These are phyloP conservation scores for Caenorhabditis sp. DNA, from an alignment of 2,888 invertebrate genomes.

Conservation along the genomic window DNA sequence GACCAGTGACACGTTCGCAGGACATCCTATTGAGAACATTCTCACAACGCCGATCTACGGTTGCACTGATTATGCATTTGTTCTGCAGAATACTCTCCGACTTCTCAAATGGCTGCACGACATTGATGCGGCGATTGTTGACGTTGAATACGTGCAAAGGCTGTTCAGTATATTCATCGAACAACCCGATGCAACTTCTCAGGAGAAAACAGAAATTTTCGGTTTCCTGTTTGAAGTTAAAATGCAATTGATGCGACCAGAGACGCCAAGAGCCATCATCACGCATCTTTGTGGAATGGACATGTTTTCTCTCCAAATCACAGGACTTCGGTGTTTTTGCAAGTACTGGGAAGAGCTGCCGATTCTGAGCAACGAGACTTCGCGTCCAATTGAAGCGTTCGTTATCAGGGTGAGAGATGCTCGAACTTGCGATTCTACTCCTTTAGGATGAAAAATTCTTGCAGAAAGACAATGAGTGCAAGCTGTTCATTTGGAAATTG, in stretches of 20 bases:
- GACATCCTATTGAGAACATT: conserved; percentile 30
- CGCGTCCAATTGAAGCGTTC: conserved; percentile 40
- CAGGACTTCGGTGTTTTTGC: conserved; percentile 57
- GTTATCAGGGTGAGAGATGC: conserved; percentile 25
- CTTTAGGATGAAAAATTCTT: not conserved
- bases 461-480: conserved; percentile 53
- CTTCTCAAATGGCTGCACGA: conserved; percentile 60
- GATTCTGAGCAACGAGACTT: conserved; percentile 37
- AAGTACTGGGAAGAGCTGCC: conserved; percentile 58
- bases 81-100: conserved; percentile 41
- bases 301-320: conserved; percentile 42
- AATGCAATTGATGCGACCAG: conserved; percentile 12
- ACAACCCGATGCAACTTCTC: conserved; percentile 19
- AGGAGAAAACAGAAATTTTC: conserved; percentile 58
- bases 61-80: conserved; percentile 52
- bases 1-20: conserved; percentile 44
- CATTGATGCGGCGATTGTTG: conserved; percentile 29
- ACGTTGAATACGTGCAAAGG: conserved; percentile 42
- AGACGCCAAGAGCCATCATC: conserved; percentile 37
- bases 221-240: conserved; percentile 47
- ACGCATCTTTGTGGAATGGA: conserved; percentile 47
- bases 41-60: conserved; percentile 29
- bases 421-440: not conserved
- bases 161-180: conserved; percentile 53
- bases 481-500: conserved; percentile 57